Base-by-base conservation (phyloP, 1,140 invertebrate genomes). In the Adelges cooleyi region DNA sequence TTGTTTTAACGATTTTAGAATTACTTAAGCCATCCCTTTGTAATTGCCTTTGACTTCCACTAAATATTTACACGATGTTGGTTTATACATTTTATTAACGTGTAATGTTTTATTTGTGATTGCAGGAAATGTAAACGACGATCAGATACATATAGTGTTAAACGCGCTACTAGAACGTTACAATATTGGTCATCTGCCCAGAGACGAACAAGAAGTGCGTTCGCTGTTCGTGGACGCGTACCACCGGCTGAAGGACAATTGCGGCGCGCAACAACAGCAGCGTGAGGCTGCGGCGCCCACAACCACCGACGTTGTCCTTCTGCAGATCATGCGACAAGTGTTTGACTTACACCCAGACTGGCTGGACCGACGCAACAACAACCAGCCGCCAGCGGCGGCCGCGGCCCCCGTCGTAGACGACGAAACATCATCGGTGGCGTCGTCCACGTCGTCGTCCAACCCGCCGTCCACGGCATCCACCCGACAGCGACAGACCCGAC, bases 401-500 rank as follows among this genome's bases (percentile, higher is more conserved):
- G 18, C 22, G 17, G 49, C 23, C 1, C 18, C 25, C 8, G 25
- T 46, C 40, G 50, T 13, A 6, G 42, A 29, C 42, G 29, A 56
- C 68, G 56, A 67, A 11, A 59, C 54, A n/a, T 59, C 54, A 0
- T 59, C 69, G 11, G 48, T 69, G 23, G 59, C 68, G 18, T 67
- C 68, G 1, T 68, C 67, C 13, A 67, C 69, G 13, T 65, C 68
- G n/a, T 69, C 68, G 17, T 66, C 66, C 33, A 68, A 52, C 42
- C 62, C 50, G 8, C 13, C 36, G 46, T 44, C 40, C 4, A n/a
- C 51, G 52, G 25, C 23, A 36, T 59, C 67, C 13, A 62, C 66
- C 23, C 29, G 13, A 6, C 74, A 84, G 75, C 70, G 78, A 70
- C 69, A 86, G 1, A 89, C 92, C 69, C 89, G 90, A 72, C 82